Percentiles rank a stretch among this genome's conserved stretches.
Evolutionary conservation across 2,888 invertebrate species (phyloP).

Genomic region (Polyommatus iphigenia): DNA sequence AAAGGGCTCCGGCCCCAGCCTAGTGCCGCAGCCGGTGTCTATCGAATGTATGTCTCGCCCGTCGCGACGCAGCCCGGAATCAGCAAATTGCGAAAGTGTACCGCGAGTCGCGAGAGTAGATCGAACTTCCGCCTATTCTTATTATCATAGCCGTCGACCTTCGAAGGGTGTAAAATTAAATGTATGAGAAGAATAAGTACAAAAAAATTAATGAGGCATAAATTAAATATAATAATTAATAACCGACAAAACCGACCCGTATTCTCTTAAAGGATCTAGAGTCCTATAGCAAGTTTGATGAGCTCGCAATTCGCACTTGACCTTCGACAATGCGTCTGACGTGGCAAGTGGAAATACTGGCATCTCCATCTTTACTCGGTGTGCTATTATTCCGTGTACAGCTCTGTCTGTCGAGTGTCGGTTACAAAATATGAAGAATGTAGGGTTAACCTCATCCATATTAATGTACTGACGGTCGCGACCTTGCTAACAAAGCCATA

Average conservation of each 20-base stretch:
- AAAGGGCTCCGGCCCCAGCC: background rate
- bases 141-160: too few species aligned
- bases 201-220: too few species aligned
- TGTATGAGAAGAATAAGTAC: too few species aligned
- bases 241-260: too few species aligned
- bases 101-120: background rate
- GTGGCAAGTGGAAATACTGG: too few species aligned
- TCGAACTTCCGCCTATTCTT: too few species aligned
- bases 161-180: too few species aligned
- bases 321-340: too few species aligned
- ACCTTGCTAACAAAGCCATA: slow-evolving; percentile 19
- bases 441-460: background rate
- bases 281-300: too few species aligned
- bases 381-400: background rate
- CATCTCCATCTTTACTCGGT: background rate
- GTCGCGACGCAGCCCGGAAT: background rate
- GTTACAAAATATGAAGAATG: background rate
- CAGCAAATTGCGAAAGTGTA: background rate
- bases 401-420: background rate
- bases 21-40: background rate
- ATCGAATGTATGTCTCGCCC: background rate
- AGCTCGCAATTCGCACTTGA: too few species aligned
- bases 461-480: background rate
- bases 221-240: too few species aligned
- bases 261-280: too few species aligned